Conservation (phyloP, 1,140 invertebrate species). For the Hypothenemus hampei region DNA sequence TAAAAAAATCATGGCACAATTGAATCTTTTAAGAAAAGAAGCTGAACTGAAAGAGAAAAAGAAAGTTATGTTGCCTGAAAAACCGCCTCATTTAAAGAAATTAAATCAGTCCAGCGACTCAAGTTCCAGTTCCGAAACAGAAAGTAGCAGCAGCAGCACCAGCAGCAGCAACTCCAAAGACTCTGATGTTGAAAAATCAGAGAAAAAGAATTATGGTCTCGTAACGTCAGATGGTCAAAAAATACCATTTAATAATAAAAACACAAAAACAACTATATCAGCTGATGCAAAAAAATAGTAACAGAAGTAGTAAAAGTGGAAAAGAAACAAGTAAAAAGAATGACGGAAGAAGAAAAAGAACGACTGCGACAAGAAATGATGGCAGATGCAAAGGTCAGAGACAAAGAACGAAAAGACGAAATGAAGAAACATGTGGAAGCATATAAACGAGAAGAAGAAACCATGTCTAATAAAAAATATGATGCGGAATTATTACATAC, state of each 20-base stretch:
- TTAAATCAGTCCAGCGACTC: slow-evolving; percentile 2
- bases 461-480: slow-evolving; percentile 45
- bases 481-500: slow-evolving; percentile 54
- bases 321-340: slow-evolving; percentile 41
- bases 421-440: slow-evolving; percentile 61
- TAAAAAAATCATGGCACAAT: slow-evolving; percentile 25
- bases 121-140: slow-evolving; percentile 3
- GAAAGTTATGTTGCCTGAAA: slow-evolving; percentile 10
- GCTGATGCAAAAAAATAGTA: slow-evolving; percentile 32
- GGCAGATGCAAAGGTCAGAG: slow-evolving; percentile 66
- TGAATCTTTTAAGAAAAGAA: slow-evolving; percentile 17
- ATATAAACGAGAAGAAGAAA: slow-evolving; percentile 56
- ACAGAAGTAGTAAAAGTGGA: slow-evolving; percentile 20
- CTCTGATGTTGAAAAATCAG: slow-evolving; percentile 25
- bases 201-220: slow-evolving; percentile 45
- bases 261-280: slow-evolving; percentile 1
- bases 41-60: slow-evolving; percentile 2
- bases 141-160: not conserved
- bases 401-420: slow-evolving; percentile 60
- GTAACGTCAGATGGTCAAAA: slow-evolving; percentile 49
- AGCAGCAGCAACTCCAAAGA: slow-evolving; percentile 12
- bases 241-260: slow-evolving; percentile 33
- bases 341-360: slow-evolving; percentile 68
- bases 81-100: slow-evolving; percentile 14
- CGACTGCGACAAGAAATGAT: slow-evolving; percentile 74